phyloP scores from a whole-genome alignment of 2,113 vertebrate species.

The Motacilla alba region DNA sequence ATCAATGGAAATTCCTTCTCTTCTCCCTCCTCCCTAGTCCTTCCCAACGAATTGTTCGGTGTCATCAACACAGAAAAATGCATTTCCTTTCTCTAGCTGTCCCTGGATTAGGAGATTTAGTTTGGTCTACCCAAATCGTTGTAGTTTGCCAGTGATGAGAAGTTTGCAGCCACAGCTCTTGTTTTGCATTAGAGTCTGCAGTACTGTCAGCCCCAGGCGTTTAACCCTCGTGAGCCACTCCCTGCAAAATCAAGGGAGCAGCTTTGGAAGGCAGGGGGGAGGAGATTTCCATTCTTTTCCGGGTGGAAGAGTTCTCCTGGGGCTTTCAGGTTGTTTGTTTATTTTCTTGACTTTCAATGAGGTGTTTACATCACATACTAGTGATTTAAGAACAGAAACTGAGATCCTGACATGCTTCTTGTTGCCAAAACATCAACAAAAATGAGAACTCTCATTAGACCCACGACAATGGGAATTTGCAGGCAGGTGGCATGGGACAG shows the following conservation, averaged over 20 bases:
- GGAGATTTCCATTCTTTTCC: neutral
- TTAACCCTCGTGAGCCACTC: neutral
- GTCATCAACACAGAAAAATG: neutral
- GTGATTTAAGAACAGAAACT: neutral
- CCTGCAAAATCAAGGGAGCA: neutral
- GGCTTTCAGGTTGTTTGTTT: neutral
- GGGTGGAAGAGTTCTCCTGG: neutral
- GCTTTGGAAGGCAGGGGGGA: neutral
- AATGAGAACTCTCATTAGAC: neutral
- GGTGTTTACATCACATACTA: neutral
- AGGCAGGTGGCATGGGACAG: neutral
- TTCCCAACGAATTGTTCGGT: neutral
- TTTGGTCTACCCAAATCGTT: neutral
- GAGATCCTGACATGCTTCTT: neutral
- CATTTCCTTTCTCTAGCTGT: neutral
- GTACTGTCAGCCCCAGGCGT: neutral
- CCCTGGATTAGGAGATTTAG: neutral
- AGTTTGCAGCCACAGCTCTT: neutral
- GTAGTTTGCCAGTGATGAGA: neutral
- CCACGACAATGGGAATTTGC: neutral
- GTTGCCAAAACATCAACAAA: neutral
- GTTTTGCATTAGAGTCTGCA: neutral
- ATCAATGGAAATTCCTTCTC: conserved; percentile 8
- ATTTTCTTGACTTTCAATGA: neutral
- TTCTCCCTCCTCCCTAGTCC: neutral